A percentile compares a stretch with the other conserved stretches of the same genome.
These are phyloP conservation scores for Microplitis demolitor DNA, from an alignment of 1,140 invertebrate genomes.

Conservation along the genomic window DNA sequence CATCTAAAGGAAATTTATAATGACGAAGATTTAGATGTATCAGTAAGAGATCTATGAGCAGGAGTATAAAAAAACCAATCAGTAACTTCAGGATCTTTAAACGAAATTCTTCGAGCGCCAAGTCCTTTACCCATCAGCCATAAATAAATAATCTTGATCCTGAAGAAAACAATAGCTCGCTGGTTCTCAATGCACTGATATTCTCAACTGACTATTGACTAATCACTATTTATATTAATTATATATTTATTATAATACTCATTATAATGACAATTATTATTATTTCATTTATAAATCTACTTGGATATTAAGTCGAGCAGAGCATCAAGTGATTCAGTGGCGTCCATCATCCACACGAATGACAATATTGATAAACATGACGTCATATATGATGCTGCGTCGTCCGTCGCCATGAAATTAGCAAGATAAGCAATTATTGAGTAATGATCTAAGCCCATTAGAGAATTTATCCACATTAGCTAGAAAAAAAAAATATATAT, in stretches of 20 bases:
- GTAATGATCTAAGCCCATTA: conserved; percentile 35
- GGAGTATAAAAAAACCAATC: no score
- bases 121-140: no score
- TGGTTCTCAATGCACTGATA: background rate
- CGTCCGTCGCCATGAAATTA: conserved; percentile 44
- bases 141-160: no score
- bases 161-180: no score
- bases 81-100: no score
- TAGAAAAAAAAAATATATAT: no score
- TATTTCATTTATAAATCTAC: conserved; percentile 34
- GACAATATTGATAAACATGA: conserved; percentile 52
- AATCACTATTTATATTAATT: background rate
- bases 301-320: conserved; percentile 49
- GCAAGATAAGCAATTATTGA: conserved; percentile 37
- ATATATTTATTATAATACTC: background rate
- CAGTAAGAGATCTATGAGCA: background rate
- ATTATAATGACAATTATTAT: background rate
- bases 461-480: conserved; percentile 45
- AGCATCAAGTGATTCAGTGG: conserved; percentile 55
- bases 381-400: conserved; percentile 44
- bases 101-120: no score
- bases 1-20: no score
- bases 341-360: conserved; percentile 60
- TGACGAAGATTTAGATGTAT: no score
- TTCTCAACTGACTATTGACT: background rate